phyloP scores from a whole-genome alignment of 2,797 vertebrate genomes.

The Lateolabrax maculatus region DNA sequence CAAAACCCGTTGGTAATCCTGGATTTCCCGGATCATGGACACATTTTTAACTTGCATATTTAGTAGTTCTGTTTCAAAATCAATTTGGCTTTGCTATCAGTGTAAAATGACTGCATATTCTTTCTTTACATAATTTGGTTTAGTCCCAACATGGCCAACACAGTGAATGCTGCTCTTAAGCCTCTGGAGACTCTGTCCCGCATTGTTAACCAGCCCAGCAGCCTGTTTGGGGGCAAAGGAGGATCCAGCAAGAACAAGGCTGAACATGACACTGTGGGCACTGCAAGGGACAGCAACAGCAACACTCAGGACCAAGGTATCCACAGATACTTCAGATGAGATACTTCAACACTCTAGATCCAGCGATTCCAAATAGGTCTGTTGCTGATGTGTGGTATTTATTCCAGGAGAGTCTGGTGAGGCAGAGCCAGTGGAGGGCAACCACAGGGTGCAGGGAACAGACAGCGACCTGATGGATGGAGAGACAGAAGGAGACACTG shows the following conservation, averaged over 20 bases:
- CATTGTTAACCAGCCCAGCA: constrained; percentile 97
- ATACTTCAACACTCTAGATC: not conserved
- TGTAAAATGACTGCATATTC: not conserved
- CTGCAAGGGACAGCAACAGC: constrained; percentile 90
- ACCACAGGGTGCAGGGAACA: constrained; percentile 89
- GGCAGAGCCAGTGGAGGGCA: constrained; percentile 91
- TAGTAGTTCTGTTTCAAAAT: not conserved
- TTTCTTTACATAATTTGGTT: constrained; percentile 13
- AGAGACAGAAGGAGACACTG: constrained; percentile 92
- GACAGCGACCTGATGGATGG: constrained; percentile 96
- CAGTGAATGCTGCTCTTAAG: constrained; percentile 96
- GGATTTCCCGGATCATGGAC: not conserved
- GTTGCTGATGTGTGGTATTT: constrained; percentile 34
- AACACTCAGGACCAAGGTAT: constrained; percentile 93
- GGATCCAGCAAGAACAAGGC: constrained; percentile 94
- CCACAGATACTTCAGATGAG: not conserved
- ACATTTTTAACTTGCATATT: not conserved
- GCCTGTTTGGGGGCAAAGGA: constrained; percentile 94
- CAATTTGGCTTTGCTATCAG: not conserved
- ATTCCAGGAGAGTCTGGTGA: constrained; percentile 91
- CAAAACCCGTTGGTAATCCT: not conserved
- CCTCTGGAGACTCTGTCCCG: constrained; percentile 95
- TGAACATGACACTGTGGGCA: constrained; percentile 91
- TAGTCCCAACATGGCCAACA: constrained; percentile 98
- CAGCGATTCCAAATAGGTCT: not conserved